These are phyloP conservation scores for Drosophila tropicalis DNA, from an alignment of 1,140 invertebrate species.

Conservation along the genomic window DNA sequence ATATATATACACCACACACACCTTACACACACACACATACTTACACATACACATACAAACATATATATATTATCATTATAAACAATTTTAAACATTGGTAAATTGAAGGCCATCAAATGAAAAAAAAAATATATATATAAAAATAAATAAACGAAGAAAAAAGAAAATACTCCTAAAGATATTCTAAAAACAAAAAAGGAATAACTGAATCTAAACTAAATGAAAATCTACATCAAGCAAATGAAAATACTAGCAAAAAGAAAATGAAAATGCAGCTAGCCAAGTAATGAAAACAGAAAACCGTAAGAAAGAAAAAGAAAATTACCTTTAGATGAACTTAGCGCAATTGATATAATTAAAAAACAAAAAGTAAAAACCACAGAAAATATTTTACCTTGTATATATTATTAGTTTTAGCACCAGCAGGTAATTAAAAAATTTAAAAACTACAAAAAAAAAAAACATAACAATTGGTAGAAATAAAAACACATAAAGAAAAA, in stretches of 20 bases:
- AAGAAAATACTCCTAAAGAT: slow-evolving; percentile 70
- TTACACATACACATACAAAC: slow-evolving; percentile 53
- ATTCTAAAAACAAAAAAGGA: slow-evolving; percentile 63
- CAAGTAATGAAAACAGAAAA: slow-evolving; percentile 27
- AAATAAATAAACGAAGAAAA: slow-evolving; percentile 14
- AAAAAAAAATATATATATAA: slow-evolving; percentile 31
- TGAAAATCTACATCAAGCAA: slow-evolving; percentile 31
- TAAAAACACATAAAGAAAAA: slow-evolving; percentile 20
- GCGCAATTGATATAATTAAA: slow-evolving; percentile 82
- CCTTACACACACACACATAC: slow-evolving; percentile 45
- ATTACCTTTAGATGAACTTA: slow-evolving; percentile 83
- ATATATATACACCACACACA: slow-evolving; percentile 53
- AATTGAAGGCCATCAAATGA: slow-evolving; percentile 46
- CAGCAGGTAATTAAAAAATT: slow-evolving; percentile 52
- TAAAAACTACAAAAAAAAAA: slow-evolving; percentile 47
- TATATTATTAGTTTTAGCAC: slow-evolving; percentile 82
- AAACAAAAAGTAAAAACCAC: slow-evolving; percentile 42
- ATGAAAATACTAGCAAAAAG: slow-evolving; percentile 35
- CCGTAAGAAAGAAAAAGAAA: slow-evolving; percentile 43
- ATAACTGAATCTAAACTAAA: slow-evolving; percentile 48
- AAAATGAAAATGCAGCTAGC: slow-evolving; percentile 4
- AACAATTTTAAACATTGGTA: slow-evolving; percentile 56
- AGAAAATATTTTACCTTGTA: slow-evolving; percentile 79
- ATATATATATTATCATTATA: slow-evolving; percentile 60
- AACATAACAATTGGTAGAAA: slow-evolving; percentile 59